Evolutionary conservation across 2,888 invertebrate species (phyloP), one percentile per base, ranked within the genome.

Genomic region (Microchrysa polita): DNA sequence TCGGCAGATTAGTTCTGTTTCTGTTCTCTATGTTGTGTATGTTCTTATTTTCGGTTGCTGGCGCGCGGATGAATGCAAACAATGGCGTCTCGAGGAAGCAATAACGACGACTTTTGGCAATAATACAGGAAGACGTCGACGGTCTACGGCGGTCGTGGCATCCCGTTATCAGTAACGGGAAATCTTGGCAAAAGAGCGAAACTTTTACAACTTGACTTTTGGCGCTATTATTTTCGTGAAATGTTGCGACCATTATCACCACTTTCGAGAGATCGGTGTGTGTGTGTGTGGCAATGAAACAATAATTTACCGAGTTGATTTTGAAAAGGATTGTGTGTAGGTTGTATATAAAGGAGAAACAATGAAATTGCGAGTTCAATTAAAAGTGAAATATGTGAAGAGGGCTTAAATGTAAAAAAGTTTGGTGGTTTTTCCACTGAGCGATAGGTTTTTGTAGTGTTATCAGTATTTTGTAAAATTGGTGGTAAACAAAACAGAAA

Each of bases 1-100:
- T 72, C 60, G 22, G 23, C n/a, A 72, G 72, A 72, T 72, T 72
- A 72, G 72, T 72, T 72, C 40, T 44, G 57, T 69, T 69, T 63
- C 57, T 57, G 69, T 69, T 69, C 14, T 27, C n/a, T n/a, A n/a
- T n/a, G n/a, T n/a, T n/a, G n/a, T n/a, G n/a, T n/a, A n/a, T n/a
- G n/a, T n/a, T n/a, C n/a, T n/a, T n/a, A n/a, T n/a, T n/a, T n/a
- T n/a, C n/a, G n/a, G n/a, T n/a, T n/a, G n/a, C n/a, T n/a, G n/a
- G n/a, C n/a, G n/a, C n/a, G n/a, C 52, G 40, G 27, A 20, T 5
- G 34, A 1, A 22, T n/a, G 44, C 65, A 65, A 65, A 44, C 48
- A 20, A 48, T 65, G 44, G 14, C 34, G 20, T 48, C 23, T 12
- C 48, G 20, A 65, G 22, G 20, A 65, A 48, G 40, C 14, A 44